These are phyloP conservation scores for Clupea harengus DNA, from an alignment of 2,113 vertebrate genomes.

Conservation along the genomic window DNA sequence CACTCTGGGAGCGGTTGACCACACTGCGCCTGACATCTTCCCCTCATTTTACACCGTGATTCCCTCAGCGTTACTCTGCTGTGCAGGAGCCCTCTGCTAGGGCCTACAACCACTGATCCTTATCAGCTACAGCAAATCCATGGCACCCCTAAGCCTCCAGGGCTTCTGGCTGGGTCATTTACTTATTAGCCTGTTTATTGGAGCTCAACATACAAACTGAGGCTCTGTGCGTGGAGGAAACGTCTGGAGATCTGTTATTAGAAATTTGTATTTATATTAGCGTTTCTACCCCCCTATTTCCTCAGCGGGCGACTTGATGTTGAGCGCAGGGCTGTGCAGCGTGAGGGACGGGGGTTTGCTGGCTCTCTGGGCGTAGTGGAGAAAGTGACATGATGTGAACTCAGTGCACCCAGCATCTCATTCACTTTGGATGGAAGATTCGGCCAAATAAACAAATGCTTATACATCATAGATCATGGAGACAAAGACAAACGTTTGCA, in stretches of 20 bases:
- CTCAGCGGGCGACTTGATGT: neutral
- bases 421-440: neutral
- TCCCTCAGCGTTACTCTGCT: neutral
- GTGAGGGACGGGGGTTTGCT: neutral
- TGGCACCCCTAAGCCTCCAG: neutral
- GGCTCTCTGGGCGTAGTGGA: neutral
- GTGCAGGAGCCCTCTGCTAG: neutral
- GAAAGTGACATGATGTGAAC: conserved; percentile 5
- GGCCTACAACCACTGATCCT: neutral
- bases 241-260: conserved; percentile 12
- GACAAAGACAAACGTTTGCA: conserved; percentile 7
- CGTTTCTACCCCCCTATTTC: conserved; percentile 3
- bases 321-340: neutral
- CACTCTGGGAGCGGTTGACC: conserved; percentile 13
- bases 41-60: conserved; percentile 13
- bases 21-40: conserved; percentile 15
- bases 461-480: conserved; percentile 13
- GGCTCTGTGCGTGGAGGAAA: neutral
- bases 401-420: neutral
- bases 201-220: neutral
- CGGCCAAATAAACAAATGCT: conserved; percentile 4
- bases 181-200: conserved; percentile 13
- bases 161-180: neutral
- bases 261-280: conserved; percentile 17
- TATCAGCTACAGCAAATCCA: conserved; percentile 16